phyloP scores from a whole-genome alignment of 2,888 invertebrate genomes.

The Eupithecia subfuscata region DNA sequence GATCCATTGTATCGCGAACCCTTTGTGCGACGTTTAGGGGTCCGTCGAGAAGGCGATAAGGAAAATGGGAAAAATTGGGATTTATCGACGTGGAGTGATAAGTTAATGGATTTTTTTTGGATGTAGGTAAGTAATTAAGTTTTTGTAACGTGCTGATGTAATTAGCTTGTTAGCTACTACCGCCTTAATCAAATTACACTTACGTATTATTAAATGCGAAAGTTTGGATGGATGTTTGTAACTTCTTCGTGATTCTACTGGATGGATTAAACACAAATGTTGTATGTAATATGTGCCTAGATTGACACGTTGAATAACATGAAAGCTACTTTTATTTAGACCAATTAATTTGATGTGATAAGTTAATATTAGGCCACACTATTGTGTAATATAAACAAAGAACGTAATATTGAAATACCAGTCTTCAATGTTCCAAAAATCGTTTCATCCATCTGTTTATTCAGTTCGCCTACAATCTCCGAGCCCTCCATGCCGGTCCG shows the following conservation, averaged over 20 bases:
- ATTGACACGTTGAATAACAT: not conserved
- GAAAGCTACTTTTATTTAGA: too few relatives aligned
- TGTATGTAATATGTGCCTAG: not conserved
- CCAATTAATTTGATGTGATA: not conserved
- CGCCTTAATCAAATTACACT: not conserved
- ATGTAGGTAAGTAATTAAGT: conserved; percentile 36
- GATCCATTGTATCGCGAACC: conserved; percentile 57
- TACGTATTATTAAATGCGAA: not conserved
- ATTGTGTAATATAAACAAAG: not conserved
- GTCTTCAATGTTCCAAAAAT: not conserved
- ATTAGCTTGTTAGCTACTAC: conserved; percentile 4
- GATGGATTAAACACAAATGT: not conserved
- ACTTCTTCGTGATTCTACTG: not conserved
- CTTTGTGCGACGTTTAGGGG: conserved; percentile 54
- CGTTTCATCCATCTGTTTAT: not conserved
- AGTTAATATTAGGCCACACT: not conserved
- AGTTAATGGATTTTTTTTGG: conserved; percentile 43
- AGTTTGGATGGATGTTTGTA: not conserved
- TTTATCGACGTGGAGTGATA: conserved; percentile 44
- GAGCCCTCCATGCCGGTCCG: conserved; percentile 20
- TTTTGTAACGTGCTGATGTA: conserved; percentile 12
- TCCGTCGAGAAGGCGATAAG: conserved; percentile 46
- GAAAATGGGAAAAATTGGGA: conserved; percentile 46
- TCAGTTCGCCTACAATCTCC: not conserved
- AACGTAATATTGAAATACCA: not conserved